These are phyloP conservation scores for Pomatorhinus ruficollis DNA, from an alignment of 2,113 vertebrate genomes.

Conservation along the genomic window DNA sequence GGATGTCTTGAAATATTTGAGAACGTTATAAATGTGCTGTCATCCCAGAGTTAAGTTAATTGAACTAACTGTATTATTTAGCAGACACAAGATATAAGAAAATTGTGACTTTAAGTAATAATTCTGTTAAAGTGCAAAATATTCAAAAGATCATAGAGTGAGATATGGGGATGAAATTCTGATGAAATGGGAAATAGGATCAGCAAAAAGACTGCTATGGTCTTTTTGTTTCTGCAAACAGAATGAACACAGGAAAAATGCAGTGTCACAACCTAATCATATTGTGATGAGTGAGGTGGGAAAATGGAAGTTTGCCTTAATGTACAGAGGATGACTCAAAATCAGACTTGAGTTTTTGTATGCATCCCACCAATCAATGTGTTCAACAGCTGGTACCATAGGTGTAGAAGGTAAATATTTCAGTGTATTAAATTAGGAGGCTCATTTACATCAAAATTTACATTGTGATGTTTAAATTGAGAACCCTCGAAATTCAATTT, in stretches of 20 bases:
- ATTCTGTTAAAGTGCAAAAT: background rate
- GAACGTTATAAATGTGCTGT: background rate
- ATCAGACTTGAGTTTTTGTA: background rate
- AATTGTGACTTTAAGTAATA: slow-evolving; percentile 14
- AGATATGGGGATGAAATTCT: background rate
- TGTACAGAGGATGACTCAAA: background rate
- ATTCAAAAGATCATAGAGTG: background rate
- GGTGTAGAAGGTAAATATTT: background rate
- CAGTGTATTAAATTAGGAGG: slow-evolving; percentile 8
- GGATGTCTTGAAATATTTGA: slow-evolving; percentile 2
- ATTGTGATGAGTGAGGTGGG: background rate
- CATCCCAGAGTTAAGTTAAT: slow-evolving; percentile 12
- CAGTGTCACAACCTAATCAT: background rate
- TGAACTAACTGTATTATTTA: slow-evolving; percentile 17
- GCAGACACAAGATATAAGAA: slow-evolving; percentile 2
- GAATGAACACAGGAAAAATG: background rate
- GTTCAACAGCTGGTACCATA: background rate
- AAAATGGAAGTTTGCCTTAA: background rate
- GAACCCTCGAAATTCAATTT: background rate
- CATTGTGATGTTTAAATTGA: slow-evolving; percentile 14
- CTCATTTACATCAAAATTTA: background rate
- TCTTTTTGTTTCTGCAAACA: background rate
- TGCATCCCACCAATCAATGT: background rate
- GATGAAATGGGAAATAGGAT: slow-evolving; percentile 5
- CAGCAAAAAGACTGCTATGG: background rate